Evolutionary conservation across 1,140 invertebrate genomes (phyloP), one percentile per base, ranked within the genome.

Genomic region (Prorops nasuta): DNA sequence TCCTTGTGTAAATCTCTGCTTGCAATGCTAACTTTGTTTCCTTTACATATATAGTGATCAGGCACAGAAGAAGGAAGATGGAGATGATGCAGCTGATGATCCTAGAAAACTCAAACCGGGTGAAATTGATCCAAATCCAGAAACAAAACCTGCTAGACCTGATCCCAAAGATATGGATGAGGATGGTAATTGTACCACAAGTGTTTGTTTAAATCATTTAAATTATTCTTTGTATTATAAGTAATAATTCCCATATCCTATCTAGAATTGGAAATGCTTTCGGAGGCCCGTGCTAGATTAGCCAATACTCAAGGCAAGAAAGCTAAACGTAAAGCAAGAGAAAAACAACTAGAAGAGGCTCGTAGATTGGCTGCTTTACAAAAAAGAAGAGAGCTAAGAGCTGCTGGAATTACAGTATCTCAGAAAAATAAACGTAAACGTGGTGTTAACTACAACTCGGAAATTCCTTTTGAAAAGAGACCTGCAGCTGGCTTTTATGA

Each of bases 81-180:
- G 92, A 9, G 91, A 95, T 47, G 92, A 95, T 74, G 86, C 89
- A 44, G 85, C 84, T 38, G 91, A 96, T 74, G 96, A 99, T 79
- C 96, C 96, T 0, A 82, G 96, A 15, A 98, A 98, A 72, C 79
- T 99, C 0, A 96, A 96, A 72, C 96, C 96, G 1, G 97, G 97
- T 38, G 97, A 99, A 81, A 99, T 99, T 71, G 98, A 99, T 79
- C 97, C 97, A 0, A 98, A 98, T 79, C 98, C 98, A 16, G 98
- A 99, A 79, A 99, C 96, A 10, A 99, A 99, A 76, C 98, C 98
- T 19, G 98, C 97, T 0, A 81, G 97, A 45, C 97, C 98, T 12
- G 97, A 99, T 82, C 96, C 97, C n/a, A 96, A 98, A 65, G 97
- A 99, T 71, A 99, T 99, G 97, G 97, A 99, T 80, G 96, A 99